Conservation (phyloP, 2,797 vertebrate genomes). For the Gephyroberyx darwinii region DNA sequence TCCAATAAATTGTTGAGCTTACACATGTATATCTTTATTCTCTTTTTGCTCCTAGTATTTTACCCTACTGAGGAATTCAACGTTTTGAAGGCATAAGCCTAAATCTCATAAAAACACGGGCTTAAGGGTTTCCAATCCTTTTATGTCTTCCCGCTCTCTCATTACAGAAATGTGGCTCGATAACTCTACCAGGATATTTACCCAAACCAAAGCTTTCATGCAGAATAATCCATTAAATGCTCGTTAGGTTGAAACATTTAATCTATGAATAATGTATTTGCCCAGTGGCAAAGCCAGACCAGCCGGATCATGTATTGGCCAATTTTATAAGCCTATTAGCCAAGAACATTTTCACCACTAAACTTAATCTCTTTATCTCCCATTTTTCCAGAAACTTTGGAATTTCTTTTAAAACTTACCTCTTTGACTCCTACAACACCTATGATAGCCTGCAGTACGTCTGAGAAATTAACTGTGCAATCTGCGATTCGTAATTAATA, state of each 20-base stretch:
- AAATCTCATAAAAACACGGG: no score
- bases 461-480: neutral
- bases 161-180: conserved; percentile 49
- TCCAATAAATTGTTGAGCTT: no score
- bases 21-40: no score
- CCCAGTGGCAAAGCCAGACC: conserved; percentile 65
- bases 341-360: conserved; percentile 5
- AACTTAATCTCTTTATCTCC: neutral
- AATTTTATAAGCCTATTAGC: conserved; percentile 37
- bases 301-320: conserved; percentile 39
- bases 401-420: no score
- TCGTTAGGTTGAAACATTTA: conserved; percentile 73
- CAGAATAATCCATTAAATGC: conserved; percentile 77
- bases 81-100: no score
- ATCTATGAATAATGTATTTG: conserved; percentile 76
- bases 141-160: conserved; percentile 19
- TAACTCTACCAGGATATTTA: conserved; percentile 51
- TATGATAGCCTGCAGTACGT: no score
- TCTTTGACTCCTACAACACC: no score
- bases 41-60: no score
- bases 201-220: conserved; percentile 63
- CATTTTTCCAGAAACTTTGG: conserved; percentile 40
- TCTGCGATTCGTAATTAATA: neutral
- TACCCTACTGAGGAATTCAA: no score
- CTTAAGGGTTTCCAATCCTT: conserved; percentile 15